phyloP scores from a whole-genome alignment of 2,113 vertebrate species.

The Eupsittula cactorum region DNA sequence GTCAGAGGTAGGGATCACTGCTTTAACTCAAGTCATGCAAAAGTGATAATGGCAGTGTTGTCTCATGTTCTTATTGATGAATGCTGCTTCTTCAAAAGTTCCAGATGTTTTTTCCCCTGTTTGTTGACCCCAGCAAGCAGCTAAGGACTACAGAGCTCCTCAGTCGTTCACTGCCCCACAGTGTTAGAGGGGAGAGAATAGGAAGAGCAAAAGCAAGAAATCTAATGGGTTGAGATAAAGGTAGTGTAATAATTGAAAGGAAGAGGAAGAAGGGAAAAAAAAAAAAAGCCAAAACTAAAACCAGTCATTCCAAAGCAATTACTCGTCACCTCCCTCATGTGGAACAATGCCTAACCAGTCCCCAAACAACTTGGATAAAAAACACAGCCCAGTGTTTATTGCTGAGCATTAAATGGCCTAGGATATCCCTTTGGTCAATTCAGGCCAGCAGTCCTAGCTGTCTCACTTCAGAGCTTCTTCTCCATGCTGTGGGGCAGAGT shows the following conservation, averaged over 20 bases:
- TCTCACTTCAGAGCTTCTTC: not conserved
- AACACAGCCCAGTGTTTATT: not conserved
- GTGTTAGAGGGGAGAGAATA: not conserved
- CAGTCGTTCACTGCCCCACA: not conserved
- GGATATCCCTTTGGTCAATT: not conserved
- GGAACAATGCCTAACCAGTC: not conserved
- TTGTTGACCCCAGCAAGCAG: not conserved
- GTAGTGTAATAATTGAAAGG: not conserved
- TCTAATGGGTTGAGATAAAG: not conserved
- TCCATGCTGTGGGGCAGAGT: not conserved
- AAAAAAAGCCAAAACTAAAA: not conserved
- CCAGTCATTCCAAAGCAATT: not conserved
- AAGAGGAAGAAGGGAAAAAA: not conserved
- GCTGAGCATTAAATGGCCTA: not conserved
- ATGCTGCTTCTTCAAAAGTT: not conserved
- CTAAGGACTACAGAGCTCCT: not conserved
- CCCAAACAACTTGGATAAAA: not conserved
- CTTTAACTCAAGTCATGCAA: not conserved
- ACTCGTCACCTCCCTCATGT: not conserved
- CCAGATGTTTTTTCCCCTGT: not conserved
- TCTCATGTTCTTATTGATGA: not conserved
- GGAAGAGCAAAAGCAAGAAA: not conserved
- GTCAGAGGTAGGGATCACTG: not conserved
- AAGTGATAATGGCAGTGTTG: not conserved
- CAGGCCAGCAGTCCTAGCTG: not conserved